phyloP scores from a whole-genome alignment of 2,888 invertebrate genomes.

The Meiosimyza platycephala region DNA sequence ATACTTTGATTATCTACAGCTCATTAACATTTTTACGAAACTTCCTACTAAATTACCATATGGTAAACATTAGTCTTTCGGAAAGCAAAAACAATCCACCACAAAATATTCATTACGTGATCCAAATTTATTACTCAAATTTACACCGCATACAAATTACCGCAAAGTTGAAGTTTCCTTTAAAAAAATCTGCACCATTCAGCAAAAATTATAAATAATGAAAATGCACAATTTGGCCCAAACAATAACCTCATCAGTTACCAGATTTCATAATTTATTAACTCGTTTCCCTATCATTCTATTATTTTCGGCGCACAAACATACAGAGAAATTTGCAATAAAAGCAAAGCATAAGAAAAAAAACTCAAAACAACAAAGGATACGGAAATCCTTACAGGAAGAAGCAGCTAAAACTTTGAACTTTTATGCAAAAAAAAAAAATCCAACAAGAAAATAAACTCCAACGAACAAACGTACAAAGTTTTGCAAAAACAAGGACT shows the following conservation, averaged over 20 bases:
- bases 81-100: no score
- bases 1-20: no score
- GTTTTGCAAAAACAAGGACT: conserved; percentile 23
- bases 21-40: no score
- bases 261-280: conserved; percentile 35
- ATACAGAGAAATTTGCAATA: conserved; percentile 8
- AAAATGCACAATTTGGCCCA: conserved; percentile 21
- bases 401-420: conserved; percentile 31
- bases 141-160: no score
- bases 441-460: background rate
- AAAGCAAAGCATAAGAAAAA: background rate
- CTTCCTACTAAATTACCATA: no score
- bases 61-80: no score
- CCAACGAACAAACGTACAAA: background rate
- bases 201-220: conserved; percentile 1
- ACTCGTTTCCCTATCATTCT: conserved; percentile 25
- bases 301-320: conserved; percentile 1
- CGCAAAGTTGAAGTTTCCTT: no score
- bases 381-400: conserved; percentile 31
- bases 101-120: no score
- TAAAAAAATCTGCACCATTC: background rate
- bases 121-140: no score
- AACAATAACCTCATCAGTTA: conserved; percentile 36
- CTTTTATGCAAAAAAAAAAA: conserved; percentile 24
- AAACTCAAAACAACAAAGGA: conserved; percentile 13